Evolutionary conservation across 2,797 vertebrate species (phyloP).

Genomic region (Lophotriccus pileatus): DNA sequence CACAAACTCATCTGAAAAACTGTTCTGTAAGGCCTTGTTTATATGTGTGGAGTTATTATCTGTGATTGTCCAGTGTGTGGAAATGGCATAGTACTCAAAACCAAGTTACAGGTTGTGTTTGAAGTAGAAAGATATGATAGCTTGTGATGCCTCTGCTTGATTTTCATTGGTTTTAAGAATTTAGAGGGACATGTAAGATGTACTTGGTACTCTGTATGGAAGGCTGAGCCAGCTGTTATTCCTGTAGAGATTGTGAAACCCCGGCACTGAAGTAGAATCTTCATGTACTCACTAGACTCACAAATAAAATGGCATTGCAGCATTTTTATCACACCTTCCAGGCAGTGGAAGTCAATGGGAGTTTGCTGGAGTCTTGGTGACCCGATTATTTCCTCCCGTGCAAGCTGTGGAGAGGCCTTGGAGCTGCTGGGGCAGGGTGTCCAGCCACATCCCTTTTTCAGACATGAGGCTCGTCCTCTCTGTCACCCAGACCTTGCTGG

Average conservation of each 20-base stretch:
- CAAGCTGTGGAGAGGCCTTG: background rate
- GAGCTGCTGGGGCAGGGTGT: background rate
- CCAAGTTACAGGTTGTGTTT: background rate
- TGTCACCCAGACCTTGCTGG: background rate
- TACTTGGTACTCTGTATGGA: background rate
- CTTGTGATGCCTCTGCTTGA: background rate
- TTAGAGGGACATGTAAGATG: background rate
- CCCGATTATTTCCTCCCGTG: background rate
- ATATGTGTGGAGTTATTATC: fast-evolving
- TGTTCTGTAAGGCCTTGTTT: background rate
- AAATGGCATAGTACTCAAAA: background rate
- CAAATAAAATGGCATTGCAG: background rate
- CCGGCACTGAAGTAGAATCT: background rate
- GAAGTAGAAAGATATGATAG: background rate
- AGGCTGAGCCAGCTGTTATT: background rate
- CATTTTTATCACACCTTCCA: background rate
- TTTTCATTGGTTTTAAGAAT: background rate
- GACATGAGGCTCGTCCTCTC: background rate
- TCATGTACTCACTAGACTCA: background rate
- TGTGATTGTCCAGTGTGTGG: background rate
- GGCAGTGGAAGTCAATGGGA: background rate
- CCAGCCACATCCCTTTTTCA: background rate
- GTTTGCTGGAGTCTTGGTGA: background rate
- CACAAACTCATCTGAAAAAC: background rate
- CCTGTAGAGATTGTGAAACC: background rate